phyloP scores from a whole-genome alignment of 2,888 invertebrate genomes.

The Catocala sponsa region DNA sequence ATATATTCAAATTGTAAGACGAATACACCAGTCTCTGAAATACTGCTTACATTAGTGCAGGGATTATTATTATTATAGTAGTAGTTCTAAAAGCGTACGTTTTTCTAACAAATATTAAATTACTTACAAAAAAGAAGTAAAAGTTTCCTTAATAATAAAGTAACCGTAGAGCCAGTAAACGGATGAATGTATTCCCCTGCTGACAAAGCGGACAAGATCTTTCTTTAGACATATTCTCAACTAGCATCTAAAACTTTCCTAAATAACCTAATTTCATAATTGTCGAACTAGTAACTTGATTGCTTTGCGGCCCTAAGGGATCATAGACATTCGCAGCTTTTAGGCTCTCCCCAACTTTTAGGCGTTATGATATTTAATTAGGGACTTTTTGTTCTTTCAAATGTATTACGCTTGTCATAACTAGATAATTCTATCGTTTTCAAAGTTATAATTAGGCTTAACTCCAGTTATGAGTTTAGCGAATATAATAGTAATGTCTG shows the following conservation, averaged over 20 bases:
- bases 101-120: too few species aligned
- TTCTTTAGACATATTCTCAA: too few species aligned
- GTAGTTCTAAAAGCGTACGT: too few species aligned
- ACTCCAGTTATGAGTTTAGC: not conserved
- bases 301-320: not conserved
- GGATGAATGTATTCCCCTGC: not conserved
- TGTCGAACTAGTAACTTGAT: not conserved
- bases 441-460: slow-evolving; percentile 1
- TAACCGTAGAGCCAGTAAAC: too few species aligned
- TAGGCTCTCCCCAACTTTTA: not conserved
- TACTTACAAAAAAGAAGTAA: too few species aligned
- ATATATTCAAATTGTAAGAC: too few species aligned
- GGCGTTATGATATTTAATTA: slow-evolving; percentile 6
- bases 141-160: too few species aligned
- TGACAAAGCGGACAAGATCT: too few species aligned
- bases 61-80: too few species aligned
- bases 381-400: not conserved
- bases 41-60: too few species aligned
- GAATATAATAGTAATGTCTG: not conserved
- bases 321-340: not conserved
- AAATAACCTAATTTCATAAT: not conserved
- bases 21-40: too few species aligned
- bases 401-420: not conserved
- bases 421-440: not conserved
- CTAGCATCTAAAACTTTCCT: not conserved